phyloP scores from a whole-genome alignment of 2,113 vertebrate species.

The Tychaedon coryphoeus region DNA sequence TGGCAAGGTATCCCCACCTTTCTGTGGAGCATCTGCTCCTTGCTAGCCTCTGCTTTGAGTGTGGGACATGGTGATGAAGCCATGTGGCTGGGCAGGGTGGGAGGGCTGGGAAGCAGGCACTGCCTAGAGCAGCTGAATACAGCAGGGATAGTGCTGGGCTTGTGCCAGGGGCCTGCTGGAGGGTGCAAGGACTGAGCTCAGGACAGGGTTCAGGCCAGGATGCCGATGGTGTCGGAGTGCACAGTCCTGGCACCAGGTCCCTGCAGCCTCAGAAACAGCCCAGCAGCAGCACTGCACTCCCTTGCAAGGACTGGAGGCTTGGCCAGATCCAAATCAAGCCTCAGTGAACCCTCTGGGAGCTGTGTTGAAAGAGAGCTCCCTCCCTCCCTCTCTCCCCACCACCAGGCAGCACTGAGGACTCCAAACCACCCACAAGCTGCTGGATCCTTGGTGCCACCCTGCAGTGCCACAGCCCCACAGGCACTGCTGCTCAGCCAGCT shows the following conservation, averaged over 20 bases:
- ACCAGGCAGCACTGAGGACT: accelerated
- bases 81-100: background rate
- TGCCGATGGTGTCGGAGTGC: accelerated
- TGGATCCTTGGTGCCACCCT: background rate
- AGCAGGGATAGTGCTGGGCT: background rate
- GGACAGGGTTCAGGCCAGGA: background rate
- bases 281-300: background rate
- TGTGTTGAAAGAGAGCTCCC: background rate
- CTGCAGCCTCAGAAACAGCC: background rate
- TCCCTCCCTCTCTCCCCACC: background rate
- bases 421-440: background rate
- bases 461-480: accelerated
- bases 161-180: background rate
- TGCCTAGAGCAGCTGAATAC: background rate
- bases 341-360: background rate
- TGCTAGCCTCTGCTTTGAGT: background rate
- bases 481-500: background rate
- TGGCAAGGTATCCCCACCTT: background rate
- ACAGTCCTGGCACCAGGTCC: background rate
- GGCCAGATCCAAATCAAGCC: background rate
- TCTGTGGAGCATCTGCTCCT: background rate
- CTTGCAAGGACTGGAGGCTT: background rate
- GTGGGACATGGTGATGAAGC: background rate
- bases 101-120: background rate
- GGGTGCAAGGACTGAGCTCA: background rate